Evolutionary conservation across 2,797 vertebrate genomes (phyloP).

Genomic region (Ataeniobius toweri): DNA sequence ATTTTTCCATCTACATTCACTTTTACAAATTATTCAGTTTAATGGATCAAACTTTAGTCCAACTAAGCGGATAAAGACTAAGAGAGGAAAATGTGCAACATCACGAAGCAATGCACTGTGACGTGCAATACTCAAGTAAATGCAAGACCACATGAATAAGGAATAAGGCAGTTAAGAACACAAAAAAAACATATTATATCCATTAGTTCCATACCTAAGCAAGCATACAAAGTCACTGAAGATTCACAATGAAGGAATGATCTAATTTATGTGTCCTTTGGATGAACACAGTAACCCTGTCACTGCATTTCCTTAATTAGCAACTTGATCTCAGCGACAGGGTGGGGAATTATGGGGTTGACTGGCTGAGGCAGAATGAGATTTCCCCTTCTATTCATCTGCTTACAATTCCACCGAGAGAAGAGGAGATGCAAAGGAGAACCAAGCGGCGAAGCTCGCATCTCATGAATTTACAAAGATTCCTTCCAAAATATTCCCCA

Average conservation of each 20-base stretch:
- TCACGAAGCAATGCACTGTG: slow-evolving; percentile 2
- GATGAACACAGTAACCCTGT: slow-evolving; percentile 50
- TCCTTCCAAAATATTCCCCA: slow-evolving; percentile 11
- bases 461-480: slow-evolving; percentile 20
- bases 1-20: slow-evolving; percentile 45
- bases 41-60: slow-evolving; percentile 55
- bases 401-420: slow-evolving; percentile 24
- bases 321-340: slow-evolving; percentile 53
- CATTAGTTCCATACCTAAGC: neutral
- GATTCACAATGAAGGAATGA: slow-evolving; percentile 10
- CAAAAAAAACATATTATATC: neutral
- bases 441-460: slow-evolving; percentile 27
- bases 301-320: slow-evolving; percentile 68
- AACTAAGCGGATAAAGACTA: slow-evolving; percentile 44
- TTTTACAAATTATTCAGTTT: slow-evolving; percentile 59
- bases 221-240: slow-evolving; percentile 6
- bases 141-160: neutral
- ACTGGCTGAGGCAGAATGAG: slow-evolving; percentile 22
- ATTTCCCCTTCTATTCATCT: slow-evolving; percentile 42
- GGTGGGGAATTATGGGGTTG: slow-evolving; percentile 51
- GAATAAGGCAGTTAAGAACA: neutral
- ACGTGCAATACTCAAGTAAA: neutral
- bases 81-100: slow-evolving; percentile 40
- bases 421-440: slow-evolving; percentile 18
- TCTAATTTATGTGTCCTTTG: slow-evolving; percentile 50